phyloP scores from a whole-genome alignment of 1,140 invertebrate species.

The Nylanderia fulva region DNA sequence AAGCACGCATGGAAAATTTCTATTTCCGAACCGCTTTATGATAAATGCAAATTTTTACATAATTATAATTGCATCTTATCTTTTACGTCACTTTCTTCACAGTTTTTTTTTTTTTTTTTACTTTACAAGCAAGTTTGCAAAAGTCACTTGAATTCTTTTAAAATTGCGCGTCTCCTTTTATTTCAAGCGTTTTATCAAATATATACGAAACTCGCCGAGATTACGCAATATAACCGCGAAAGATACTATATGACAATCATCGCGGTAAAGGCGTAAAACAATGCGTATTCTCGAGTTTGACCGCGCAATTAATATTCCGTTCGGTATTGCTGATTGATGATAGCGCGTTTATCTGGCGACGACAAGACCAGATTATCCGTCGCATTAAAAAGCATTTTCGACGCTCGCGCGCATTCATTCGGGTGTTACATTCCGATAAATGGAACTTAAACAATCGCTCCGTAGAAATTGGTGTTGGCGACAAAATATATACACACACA shows the following conservation, averaged over 20 bases:
- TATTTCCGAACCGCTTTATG: neutral
- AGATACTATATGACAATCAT: constrained; percentile 28
- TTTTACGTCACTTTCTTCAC: neutral
- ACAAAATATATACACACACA: constrained; percentile 13
- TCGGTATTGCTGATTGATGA: constrained; percentile 69
- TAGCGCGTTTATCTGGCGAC: constrained; percentile 67
- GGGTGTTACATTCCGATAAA: constrained; percentile 71
- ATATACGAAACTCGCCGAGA: neutral
- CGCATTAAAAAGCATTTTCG: constrained; percentile 73
- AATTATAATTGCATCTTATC: constrained; percentile 22
- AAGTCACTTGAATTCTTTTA: neutral
- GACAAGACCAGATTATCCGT: constrained; percentile 66
- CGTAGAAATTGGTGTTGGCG: constrained; percentile 65
- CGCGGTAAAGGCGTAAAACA: constrained; percentile 16
- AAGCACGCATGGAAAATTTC: neutral
- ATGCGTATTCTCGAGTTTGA: constrained; percentile 47
- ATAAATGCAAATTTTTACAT: constrained; percentile 9
- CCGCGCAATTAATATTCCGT: constrained; percentile 67
- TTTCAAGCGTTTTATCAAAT: neutral
- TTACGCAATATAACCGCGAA: neutral
- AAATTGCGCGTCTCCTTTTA: neutral
- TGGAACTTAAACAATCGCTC: constrained; percentile 71
- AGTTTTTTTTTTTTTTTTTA: constrained; percentile 15
- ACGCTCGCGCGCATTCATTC: constrained; percentile 60
- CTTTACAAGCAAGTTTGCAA: neutral